A percentile compares a stretch with the other conserved stretches of the same genome.
Evolutionary conservation across 2,113 vertebrate species (phyloP).

Genomic region (Hucho hucho): DNA sequence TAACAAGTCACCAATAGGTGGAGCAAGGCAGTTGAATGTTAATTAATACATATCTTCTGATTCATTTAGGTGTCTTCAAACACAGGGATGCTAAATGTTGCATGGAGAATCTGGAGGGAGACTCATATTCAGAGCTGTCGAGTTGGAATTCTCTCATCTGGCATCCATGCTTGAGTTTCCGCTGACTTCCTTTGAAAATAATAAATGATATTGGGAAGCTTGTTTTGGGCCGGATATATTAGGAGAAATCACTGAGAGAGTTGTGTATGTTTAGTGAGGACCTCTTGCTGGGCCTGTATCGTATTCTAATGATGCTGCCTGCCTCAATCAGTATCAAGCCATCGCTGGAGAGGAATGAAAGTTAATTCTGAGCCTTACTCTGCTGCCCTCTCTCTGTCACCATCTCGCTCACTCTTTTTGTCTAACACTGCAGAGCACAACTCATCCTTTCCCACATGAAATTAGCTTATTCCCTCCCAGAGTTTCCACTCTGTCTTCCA

Average conservation of each 20-base stretch:
- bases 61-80: constrained; percentile 7
- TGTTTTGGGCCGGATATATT: constrained; percentile 53
- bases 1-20: not conserved
- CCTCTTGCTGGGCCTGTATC: constrained; percentile 56
- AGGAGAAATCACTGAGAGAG: constrained; percentile 58
- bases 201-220: not conserved
- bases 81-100: constrained; percentile 5
- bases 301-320: constrained; percentile 67
- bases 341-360: constrained; percentile 51
- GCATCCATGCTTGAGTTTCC: constrained; percentile 48
- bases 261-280: constrained; percentile 55
- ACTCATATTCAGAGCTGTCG: not conserved
- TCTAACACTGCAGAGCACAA: not conserved
- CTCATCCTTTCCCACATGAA: too few relatives aligned
- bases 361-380: constrained; percentile 56
- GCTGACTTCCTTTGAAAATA: constrained; percentile 8
- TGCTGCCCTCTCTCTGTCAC: constrained; percentile 6
- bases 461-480: too few relatives aligned
- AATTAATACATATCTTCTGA: not conserved
- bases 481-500: too few relatives aligned
- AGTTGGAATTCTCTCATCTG: not conserved
- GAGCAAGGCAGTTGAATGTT: not conserved
- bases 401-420: constrained; percentile 10
- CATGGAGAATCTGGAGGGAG: not conserved
- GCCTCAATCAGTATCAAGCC: constrained; percentile 65